Percentiles rank a stretch among this genome's conserved stretches.
These are phyloP conservation scores for Ditylenchus dipsaci DNA, from an alignment of 1,140 invertebrate genomes.

Conservation along the genomic window DNA sequence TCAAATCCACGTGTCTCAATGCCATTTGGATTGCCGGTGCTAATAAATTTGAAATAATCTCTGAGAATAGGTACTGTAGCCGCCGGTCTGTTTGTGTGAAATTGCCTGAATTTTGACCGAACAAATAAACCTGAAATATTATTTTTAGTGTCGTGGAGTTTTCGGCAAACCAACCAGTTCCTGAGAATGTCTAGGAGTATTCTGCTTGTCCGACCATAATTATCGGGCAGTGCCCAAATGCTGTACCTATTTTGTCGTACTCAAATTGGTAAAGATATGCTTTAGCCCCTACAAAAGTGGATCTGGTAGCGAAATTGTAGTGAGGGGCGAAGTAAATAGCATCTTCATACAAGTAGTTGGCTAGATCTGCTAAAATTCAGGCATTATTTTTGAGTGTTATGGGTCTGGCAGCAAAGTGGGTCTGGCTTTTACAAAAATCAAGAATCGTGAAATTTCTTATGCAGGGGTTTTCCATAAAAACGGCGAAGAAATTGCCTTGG, in stretches of 20 bases:
- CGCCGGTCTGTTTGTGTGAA: slow-evolving; percentile 5
- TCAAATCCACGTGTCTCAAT: background rate
- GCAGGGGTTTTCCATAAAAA: too few species aligned
- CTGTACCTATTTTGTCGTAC: slow-evolving; percentile 7
- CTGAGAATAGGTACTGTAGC: slow-evolving; percentile 2
- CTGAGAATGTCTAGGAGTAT: slow-evolving; percentile 7
- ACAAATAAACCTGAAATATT: slow-evolving; percentile 2
- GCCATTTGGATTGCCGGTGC: slow-evolving; percentile 11
- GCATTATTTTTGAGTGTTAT: background rate
- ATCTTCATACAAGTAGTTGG: background rate
- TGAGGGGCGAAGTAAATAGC: background rate
- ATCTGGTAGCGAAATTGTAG: background rate
- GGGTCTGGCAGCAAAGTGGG: too few species aligned
- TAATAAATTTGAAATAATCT: slow-evolving; percentile 7
- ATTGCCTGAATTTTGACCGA: slow-evolving; percentile 6
- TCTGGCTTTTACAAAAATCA: too few species aligned
- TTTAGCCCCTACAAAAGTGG: background rate
- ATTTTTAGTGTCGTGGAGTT: too few species aligned
- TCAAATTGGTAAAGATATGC: slow-evolving; percentile 21
- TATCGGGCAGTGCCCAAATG: slow-evolving; percentile 4
- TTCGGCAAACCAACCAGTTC: background rate
- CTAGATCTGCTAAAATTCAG: background rate
- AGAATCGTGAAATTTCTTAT: too few species aligned
- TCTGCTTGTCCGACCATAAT: background rate
- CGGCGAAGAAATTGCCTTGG: too few species aligned